Evolutionary conservation across 1,140 invertebrate species (phyloP), one percentile per base, ranked within the genome.

Genomic region (Sinella curviseta): DNA sequence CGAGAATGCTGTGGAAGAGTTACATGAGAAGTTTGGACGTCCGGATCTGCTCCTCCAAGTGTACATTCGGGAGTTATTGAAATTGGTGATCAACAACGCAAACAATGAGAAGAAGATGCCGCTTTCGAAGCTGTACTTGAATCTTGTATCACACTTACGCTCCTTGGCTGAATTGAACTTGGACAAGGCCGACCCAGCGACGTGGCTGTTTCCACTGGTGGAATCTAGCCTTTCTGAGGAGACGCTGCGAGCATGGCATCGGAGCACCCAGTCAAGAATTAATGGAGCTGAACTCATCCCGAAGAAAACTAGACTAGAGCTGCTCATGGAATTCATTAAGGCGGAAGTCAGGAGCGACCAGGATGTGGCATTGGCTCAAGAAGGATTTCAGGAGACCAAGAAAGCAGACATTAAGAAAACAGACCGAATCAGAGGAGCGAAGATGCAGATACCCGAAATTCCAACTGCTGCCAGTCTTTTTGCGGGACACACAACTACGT

Each of bases 121-220:
- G 1, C 31, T 80, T 26, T 75, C 39, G 2, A 76, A 28, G 12
- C 33, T 84, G 0, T 85, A 85, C 75, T 65, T 75, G 77, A 55
- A 79, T 55, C 54, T 81, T 12, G 73, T 79, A 36, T 76, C 83
- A 1, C 82, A 86, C n/a, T 77, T 86, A 28, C 77, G 84, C 14
- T 84, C 85, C 0, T 77, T 87, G 1, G 84, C 87, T 35, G 84
- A 85, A 0, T 78, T 87, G 0, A 83, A 84, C 0, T 84, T 87
- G 24, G 84, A 82, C 0, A 86, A 81, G 1, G 84, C 86, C 31
- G 86, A 85, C 74, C 86, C 83, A 77, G 83, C 86, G 0, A 84
- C 85, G 16, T 85, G 87, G 82, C 57, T 86, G 2, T 86, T 84
- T 76, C 86, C 85, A 0, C 76, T 87, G 1, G 85, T 87, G 3